These are phyloP conservation scores for Thamnophis elegans DNA, from an alignment of 2,797 vertebrate genomes.

Conservation along the genomic window DNA sequence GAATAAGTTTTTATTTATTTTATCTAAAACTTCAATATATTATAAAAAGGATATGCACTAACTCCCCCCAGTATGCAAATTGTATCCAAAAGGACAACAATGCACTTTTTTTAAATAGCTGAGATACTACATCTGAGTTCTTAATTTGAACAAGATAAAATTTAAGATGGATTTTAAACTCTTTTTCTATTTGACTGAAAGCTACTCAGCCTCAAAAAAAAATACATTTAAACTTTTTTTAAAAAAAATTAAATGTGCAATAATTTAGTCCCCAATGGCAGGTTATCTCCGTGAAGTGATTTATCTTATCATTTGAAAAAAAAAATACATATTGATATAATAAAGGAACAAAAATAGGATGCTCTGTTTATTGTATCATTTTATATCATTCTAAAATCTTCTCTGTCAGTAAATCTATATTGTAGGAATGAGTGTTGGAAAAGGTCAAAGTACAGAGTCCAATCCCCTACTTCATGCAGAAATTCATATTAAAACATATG, in stretches of 20 bases:
- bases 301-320: not conserved
- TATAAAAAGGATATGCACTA: not conserved
- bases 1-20: not conserved
- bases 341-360: not conserved
- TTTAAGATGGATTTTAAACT: not conserved
- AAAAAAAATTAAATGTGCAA: not conserved
- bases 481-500: not conserved
- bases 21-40: not conserved
- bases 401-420: not conserved
- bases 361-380: not conserved
- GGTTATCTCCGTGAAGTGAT: not conserved
- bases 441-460: not conserved
- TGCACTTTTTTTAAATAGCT: not conserved
- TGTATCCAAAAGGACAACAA: not conserved
- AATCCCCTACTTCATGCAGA: not conserved
- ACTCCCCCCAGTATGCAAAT: not conserved
- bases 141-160: not conserved
- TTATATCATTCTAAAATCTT: not conserved
- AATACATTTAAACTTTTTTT: not conserved
- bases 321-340: not conserved
- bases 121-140: not conserved
- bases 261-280: not conserved
- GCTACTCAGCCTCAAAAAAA: not conserved
- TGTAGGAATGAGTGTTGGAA: not conserved
- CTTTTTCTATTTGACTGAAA: not conserved